phyloP scores from a whole-genome alignment of 2,113 vertebrate genomes.

The Urocolius indicus region DNA sequence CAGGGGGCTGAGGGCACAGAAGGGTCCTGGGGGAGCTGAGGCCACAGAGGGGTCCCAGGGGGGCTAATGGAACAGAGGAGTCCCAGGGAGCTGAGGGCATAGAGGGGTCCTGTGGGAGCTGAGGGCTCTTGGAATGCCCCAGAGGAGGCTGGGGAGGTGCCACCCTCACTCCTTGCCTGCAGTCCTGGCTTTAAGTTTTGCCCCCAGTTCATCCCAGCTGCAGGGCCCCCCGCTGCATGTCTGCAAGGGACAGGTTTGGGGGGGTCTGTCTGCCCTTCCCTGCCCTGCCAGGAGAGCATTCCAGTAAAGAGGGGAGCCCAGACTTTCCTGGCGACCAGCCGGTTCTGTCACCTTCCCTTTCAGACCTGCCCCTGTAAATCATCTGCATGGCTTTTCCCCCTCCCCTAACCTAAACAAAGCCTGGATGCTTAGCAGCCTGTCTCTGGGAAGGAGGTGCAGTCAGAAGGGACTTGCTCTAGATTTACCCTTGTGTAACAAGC shows the following conservation, averaged over 20 bases:
- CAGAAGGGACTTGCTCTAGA: neutral
- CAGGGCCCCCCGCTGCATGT: too few species aligned
- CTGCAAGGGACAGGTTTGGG: neutral
- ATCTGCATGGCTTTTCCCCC: neutral
- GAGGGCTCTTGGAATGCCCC: neutral
- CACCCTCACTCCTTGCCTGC: neutral
- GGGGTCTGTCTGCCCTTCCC: neutral
- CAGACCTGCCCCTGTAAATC: neutral
- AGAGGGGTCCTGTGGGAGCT: neutral
- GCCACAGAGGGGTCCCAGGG: too few species aligned
- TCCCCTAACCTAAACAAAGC: neutral
- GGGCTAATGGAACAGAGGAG: too few species aligned
- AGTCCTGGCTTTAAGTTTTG: neutral
- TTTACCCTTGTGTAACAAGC: neutral
- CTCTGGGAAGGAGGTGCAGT: neutral
- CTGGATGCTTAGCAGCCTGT: neutral
- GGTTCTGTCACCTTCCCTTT: neutral
- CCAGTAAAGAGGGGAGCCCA: neutral
- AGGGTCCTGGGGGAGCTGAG: too few species aligned
- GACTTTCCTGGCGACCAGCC: neutral
- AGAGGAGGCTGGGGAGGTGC: neutral
- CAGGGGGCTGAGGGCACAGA: too few species aligned
- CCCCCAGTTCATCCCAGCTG: neutral
- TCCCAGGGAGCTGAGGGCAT: too few species aligned
- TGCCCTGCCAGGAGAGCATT: rapidly evolving